Conservation (phyloP, 2,797 vertebrate species). For the Mionectes olivaceus region DNA sequence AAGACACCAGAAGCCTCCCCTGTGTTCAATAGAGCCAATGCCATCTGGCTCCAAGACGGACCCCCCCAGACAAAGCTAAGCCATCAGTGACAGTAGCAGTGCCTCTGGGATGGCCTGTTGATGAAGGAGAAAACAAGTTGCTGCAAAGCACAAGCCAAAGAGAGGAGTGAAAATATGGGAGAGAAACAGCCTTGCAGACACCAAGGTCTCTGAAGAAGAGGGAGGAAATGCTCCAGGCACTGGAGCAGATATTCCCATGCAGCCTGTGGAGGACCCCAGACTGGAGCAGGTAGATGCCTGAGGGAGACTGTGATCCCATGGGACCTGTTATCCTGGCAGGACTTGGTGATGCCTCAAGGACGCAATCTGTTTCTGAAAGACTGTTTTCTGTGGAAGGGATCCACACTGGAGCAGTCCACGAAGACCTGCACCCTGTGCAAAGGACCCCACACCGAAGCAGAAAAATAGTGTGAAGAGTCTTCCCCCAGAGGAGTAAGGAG, state of each 20-base stretch:
- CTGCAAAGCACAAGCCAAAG: neutral
- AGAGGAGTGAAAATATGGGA: neutral
- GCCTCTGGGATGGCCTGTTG: neutral
- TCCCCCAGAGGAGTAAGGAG: neutral
- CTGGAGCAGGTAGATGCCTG: neutral
- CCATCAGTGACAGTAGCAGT: fast-evolving
- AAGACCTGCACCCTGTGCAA: neutral
- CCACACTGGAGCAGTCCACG: too few relatives aligned
- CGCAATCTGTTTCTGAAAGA: neutral
- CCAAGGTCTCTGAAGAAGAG: fast-evolving
- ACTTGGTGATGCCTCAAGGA: neutral
- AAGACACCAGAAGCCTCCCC: neutral
- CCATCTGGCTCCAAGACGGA: neutral
- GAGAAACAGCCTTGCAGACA: neutral
- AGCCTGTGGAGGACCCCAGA: neutral
- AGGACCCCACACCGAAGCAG: fast-evolving
- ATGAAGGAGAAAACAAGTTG: neutral
- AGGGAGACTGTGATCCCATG: neutral
- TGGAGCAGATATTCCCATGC: neutral
- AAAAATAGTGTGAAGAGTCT: neutral
- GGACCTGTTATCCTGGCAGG: neutral
- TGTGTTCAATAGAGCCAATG: neutral
- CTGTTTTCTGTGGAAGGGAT: fast-evolving
- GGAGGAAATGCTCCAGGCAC: neutral
- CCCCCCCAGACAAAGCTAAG: neutral